phyloP scores from a whole-genome alignment of 2,113 vertebrate genomes.

The Zapornia atra region DNA sequence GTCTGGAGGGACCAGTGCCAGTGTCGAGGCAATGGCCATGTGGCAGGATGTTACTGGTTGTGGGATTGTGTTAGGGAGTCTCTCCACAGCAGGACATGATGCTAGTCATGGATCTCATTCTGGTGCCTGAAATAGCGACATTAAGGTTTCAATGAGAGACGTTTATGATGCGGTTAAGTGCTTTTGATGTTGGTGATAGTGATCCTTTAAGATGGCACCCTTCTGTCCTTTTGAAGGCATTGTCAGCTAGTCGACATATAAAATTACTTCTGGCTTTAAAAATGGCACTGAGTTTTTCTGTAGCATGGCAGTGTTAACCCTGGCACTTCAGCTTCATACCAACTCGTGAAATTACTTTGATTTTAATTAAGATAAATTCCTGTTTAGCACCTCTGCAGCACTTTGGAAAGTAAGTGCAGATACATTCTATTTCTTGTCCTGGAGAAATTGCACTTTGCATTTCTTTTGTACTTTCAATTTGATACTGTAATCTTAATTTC shows the following conservation, averaged over 20 bases:
- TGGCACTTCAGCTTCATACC: neutral
- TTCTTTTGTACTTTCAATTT: conserved; percentile 31
- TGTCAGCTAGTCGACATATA: neutral
- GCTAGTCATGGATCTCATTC: neutral
- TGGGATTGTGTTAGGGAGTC: neutral
- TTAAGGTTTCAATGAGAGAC: neutral
- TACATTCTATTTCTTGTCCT: neutral
- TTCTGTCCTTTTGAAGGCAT: neutral
- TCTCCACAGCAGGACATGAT: neutral
- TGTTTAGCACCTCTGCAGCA: neutral
- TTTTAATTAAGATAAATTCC: conserved; percentile 63
- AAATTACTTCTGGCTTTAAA: conserved; percentile 1
- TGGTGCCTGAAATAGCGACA: neutral
- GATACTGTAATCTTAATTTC: conserved; percentile 29
- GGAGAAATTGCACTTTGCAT: conserved; percentile 21
- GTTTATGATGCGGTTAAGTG: neutral
- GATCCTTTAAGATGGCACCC: neutral
- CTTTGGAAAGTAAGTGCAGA: neutral
- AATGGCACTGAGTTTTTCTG: neutral
- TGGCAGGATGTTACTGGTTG: neutral
- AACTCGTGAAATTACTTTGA: conserved; percentile 38
- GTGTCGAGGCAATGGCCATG: accelerated
- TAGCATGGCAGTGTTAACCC: conserved; percentile 12
- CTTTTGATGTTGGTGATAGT: neutral
- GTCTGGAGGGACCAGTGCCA: neutral